These are phyloP conservation scores for Pipistrellus kuhlii DNA, from an alignment of 2,797 vertebrate species.

Conservation along the genomic window DNA sequence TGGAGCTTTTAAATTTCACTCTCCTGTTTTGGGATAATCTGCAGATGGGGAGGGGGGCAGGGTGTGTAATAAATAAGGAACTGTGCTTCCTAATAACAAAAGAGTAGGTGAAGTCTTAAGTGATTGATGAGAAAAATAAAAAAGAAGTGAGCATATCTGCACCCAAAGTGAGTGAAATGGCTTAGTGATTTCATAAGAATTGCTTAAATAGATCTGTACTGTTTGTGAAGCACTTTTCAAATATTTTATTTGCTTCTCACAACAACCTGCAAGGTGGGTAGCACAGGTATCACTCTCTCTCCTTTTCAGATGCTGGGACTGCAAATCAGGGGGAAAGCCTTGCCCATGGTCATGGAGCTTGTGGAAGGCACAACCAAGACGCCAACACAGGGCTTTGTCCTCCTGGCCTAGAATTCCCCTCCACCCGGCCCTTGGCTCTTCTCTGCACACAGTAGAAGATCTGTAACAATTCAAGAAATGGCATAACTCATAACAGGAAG, in stretches of 20 bases:
- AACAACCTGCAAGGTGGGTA: neutral
- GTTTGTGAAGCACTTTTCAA: slow-evolving; percentile 9
- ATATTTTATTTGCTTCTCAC: neutral
- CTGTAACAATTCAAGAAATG: neutral
- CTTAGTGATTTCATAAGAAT: neutral
- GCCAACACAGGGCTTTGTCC: neutral
- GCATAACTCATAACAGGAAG: neutral
- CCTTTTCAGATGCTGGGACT: neutral
- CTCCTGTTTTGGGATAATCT: neutral
- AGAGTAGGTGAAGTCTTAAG: neutral
- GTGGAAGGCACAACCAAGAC: neutral
- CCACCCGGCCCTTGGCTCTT: neutral
- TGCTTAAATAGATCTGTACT: neutral
- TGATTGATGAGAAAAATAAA: slow-evolving; percentile 11
- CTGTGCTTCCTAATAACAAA: neutral
- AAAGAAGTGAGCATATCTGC: neutral
- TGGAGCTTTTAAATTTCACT: neutral
- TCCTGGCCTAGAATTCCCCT: neutral
- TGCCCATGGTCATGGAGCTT: neutral
- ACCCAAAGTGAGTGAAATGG: neutral
- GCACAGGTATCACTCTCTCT: slow-evolving; percentile 35
- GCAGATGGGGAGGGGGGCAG: too few relatives aligned
- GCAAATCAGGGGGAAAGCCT: neutral
- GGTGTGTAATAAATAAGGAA: neutral
- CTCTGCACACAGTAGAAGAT: neutral